These are phyloP conservation scores for Lethenteron camtschaticum DNA, from an alignment of 2,113 vertebrate genomes.

Conservation along the genomic window DNA sequence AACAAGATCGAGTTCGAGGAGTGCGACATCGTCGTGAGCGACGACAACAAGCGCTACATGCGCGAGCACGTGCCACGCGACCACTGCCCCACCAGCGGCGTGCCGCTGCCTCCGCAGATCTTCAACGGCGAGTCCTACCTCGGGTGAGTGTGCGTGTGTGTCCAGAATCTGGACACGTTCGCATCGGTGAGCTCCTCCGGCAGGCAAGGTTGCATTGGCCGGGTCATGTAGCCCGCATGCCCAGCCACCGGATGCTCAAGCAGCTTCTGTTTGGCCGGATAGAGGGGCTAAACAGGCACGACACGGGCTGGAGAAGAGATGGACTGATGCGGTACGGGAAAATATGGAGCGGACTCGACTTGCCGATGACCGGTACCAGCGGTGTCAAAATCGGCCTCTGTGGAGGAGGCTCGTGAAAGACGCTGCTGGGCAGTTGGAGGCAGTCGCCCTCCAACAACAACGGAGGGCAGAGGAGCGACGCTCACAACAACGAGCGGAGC, in stretches of 20 bases:
- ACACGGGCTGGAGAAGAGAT: not conserved
- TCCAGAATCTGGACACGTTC: not conserved
- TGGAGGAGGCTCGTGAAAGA: too few species aligned
- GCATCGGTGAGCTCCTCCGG: not conserved
- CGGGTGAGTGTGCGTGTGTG: slow-evolving; percentile 33
- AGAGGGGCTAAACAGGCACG: not conserved
- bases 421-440: too few species aligned
- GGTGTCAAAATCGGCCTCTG: too few species aligned
- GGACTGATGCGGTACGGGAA: not conserved
- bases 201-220: not conserved
- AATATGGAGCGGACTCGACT: too few species aligned
- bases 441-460: too few species aligned
- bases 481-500: too few species aligned
- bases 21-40: slow-evolving; percentile 78
- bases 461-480: too few species aligned
- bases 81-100: slow-evolving; percentile 76
- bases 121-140: slow-evolving; percentile 84
- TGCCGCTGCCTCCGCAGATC: slow-evolving; percentile 86
- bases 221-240: not conserved
- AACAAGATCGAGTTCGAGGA: slow-evolving; percentile 77
- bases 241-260: not conserved
- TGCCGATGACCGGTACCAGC: too few species aligned
- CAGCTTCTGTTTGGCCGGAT: not conserved
- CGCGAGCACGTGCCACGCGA: slow-evolving; percentile 77
- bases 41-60: slow-evolving; percentile 89